Evolutionary conservation across 2,888 invertebrate species (phyloP).

Genomic region (Oscheius myriophilus): DNA sequence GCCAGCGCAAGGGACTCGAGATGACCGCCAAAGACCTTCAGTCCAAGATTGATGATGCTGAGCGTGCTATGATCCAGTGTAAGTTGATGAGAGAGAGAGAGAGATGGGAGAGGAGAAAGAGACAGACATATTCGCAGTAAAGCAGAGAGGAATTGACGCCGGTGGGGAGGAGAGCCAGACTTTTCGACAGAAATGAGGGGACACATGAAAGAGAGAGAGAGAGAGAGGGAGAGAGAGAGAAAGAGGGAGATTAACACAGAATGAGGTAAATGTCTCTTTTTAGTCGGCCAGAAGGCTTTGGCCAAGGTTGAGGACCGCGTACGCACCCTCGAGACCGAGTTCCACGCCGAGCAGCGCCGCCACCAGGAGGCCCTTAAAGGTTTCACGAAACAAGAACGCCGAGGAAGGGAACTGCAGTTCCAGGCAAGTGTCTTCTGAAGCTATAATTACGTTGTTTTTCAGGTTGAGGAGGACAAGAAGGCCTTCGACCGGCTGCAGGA

Average conservation of each 20-base stretch:
- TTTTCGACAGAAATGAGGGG: no score
- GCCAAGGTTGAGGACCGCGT: conserved; percentile 90
- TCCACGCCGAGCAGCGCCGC: conserved; percentile 97
- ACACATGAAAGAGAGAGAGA: no score
- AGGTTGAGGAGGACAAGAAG: conserved; percentile 74
- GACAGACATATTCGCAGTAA: neutral
- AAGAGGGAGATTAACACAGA: no score
- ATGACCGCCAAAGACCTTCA: conserved; percentile 97
- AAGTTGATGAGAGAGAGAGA: conserved; percentile 18
- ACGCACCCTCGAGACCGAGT: conserved; percentile 89
- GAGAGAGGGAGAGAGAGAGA: no score
- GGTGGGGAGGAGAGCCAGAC: no score
- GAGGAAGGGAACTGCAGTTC: conserved; percentile 73
- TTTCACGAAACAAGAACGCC: conserved; percentile 74
- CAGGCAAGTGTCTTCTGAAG: conserved; percentile 47
- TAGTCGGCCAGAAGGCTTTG: conserved; percentile 96
- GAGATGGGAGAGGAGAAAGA: neutral
- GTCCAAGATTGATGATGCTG: conserved; percentile 94
- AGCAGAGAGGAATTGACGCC: no score
- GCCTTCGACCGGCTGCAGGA: conserved; percentile 73
- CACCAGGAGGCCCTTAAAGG: conserved; percentile 78
- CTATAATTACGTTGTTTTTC: conserved; percentile 8
- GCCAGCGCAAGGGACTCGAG: conserved; percentile 89
- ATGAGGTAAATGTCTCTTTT: conserved; percentile 13
- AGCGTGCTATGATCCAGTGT: conserved; percentile 85